These are phyloP conservation scores for Microchirus variegatus DNA, from an alignment of 2,797 vertebrate genomes.

Conservation along the genomic window DNA sequence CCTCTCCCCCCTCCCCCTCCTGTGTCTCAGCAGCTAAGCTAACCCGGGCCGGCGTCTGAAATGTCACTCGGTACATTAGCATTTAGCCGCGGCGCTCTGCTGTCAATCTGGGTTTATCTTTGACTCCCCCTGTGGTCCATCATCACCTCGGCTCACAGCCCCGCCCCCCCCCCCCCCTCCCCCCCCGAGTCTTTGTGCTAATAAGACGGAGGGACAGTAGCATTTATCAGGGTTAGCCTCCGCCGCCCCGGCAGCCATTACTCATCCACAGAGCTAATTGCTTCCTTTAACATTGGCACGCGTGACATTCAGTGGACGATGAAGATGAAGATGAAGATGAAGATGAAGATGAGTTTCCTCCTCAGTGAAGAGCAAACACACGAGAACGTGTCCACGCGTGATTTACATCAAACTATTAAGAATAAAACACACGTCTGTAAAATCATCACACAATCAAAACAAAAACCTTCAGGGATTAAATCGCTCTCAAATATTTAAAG, in stretches of 20 bases:
- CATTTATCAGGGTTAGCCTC: conserved; percentile 80
- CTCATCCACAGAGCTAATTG: conserved; percentile 82
- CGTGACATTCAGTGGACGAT: conserved; percentile 69
- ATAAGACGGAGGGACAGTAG: conserved; percentile 75
- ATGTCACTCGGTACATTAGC: conserved; percentile 84
- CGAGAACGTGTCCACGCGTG: background rate
- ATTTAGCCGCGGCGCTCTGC: conserved; percentile 77
- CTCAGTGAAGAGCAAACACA: conserved; percentile 32
- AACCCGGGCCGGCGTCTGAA: conserved; percentile 70
- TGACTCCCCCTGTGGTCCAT: conserved; percentile 68
- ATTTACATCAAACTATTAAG: background rate
- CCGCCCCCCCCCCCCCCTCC: conserved; percentile 7
- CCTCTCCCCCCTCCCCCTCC: background rate
- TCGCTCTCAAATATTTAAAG: no score
- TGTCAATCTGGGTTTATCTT: conserved; percentile 85
- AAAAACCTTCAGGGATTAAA: no score
- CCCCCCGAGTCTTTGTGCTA: conserved; percentile 70
- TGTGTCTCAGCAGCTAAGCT: conserved; percentile 54
- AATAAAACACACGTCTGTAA: no score
- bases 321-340: no score
- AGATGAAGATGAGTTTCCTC: conserved; percentile 11
- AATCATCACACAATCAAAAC: no score
- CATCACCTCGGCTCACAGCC: conserved; percentile 49
- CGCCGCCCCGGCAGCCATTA: conserved; percentile 79
- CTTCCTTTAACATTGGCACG: conserved; percentile 74